A percentile compares a stretch with the other conserved stretches of the same genome.
phyloP scores from a whole-genome alignment of 2,113 vertebrate genomes.

The Macquaria australasica region DNA sequence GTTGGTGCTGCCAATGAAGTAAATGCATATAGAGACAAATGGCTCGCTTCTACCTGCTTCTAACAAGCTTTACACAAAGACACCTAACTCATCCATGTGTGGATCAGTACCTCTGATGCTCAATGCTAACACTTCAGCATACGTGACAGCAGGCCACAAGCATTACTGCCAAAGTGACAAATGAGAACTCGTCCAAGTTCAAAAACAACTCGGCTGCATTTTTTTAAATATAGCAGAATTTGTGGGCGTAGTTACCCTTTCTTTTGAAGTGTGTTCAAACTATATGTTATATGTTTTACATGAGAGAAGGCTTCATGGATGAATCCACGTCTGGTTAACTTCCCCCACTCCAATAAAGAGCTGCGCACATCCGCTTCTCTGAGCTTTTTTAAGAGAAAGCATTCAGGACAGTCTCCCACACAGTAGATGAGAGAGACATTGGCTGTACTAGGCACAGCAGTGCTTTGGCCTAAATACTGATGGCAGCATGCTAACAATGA shows the following conservation, averaged over 20 bases:
- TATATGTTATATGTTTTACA: not conserved
- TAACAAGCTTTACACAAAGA: not conserved
- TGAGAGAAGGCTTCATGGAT: not conserved
- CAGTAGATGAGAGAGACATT: not conserved
- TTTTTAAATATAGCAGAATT: too few species aligned
- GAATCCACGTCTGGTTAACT: not conserved
- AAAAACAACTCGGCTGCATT: not conserved
- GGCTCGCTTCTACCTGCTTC: not conserved
- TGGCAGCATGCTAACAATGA: not conserved
- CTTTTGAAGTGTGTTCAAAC: too few species aligned
- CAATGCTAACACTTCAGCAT: not conserved
- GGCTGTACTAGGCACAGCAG: not conserved
- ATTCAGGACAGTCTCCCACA: not conserved
- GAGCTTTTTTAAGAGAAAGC: not conserved
- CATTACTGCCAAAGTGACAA: not conserved
- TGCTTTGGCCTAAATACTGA: not conserved
- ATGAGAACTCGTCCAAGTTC: not conserved
- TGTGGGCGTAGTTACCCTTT: too few species aligned
- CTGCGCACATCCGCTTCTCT: not conserved
- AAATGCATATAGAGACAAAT: not conserved
- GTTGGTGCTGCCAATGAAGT: not conserved
- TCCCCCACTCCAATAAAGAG: not conserved
- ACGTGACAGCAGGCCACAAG: too few species aligned
- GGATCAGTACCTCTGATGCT: not conserved
- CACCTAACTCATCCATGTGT: too few species aligned